Conservation (phyloP, 2,888 invertebrate genomes). For the Clunio marinus region DNA sequence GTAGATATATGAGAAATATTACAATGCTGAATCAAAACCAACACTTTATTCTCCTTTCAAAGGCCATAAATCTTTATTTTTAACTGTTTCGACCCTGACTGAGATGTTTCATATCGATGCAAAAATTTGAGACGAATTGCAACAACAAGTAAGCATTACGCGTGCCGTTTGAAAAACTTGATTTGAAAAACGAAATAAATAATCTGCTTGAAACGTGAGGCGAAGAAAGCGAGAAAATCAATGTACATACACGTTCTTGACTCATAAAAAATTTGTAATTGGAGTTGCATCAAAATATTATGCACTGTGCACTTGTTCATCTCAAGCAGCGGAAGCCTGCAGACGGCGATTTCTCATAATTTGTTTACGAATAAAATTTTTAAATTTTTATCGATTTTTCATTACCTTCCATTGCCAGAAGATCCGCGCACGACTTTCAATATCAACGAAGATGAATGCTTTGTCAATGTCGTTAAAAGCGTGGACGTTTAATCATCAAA, state of each 20-base stretch:
- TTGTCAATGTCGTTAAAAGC: too few relatives aligned
- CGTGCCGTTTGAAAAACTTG: conserved; percentile 32
- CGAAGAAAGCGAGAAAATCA: not conserved
- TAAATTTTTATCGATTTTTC: not conserved
- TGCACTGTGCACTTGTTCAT: too few relatives aligned
- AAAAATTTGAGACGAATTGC: not conserved
- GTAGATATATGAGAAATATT: too few relatives aligned
- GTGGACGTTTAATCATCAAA: too few relatives aligned
- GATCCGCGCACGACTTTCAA: not conserved
- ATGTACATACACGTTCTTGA: not conserved
- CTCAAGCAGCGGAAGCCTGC: too few relatives aligned
- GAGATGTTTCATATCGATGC: not conserved
- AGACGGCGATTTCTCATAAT: not conserved
- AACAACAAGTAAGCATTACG: conserved; percentile 7
- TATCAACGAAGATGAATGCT: not conserved
- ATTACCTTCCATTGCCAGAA: not conserved
- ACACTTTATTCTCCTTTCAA: too few relatives aligned
- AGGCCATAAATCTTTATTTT: not conserved
- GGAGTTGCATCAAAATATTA: conserved; percentile 23
- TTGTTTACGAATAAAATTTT: not conserved
- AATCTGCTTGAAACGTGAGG: not conserved
- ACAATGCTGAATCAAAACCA: conserved; percentile 11
- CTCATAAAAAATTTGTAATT: conserved; percentile 22
- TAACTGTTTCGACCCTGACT: not conserved
- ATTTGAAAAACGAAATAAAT: not conserved